These are phyloP conservation scores for Takifugu flavidus DNA, from an alignment of 2,113 vertebrate species.

Conservation along the genomic window DNA sequence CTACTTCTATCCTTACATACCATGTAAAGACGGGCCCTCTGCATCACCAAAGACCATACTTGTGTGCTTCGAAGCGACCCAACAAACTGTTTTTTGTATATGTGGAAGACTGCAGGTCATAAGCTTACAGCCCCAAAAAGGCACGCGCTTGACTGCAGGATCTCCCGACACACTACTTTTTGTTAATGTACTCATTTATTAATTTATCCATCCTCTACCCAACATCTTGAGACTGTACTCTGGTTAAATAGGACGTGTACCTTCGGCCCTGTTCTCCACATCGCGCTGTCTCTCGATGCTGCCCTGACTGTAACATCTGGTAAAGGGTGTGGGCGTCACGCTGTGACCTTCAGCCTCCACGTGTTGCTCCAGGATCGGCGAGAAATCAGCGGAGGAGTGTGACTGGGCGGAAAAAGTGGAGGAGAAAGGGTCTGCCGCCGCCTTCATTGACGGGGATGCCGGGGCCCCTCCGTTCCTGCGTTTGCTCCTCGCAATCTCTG, in stretches of 20 bases:
- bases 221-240: too few species aligned
- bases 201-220: too few species aligned
- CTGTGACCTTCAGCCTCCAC: slow-evolving; percentile 60
- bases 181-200: too few species aligned
- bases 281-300: slow-evolving; percentile 52
- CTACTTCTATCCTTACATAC: slow-evolving; percentile 32
- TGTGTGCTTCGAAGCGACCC: neutral
- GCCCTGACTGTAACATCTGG: slow-evolving; percentile 77
- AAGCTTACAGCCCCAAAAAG: too few species aligned
- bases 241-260: slow-evolving; percentile 32
- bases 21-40: neutral
- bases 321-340: slow-evolving; percentile 67
- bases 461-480: slow-evolving; percentile 67
- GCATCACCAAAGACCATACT: neutral
- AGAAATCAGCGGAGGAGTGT: slow-evolving; percentile 82
- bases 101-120: too few species aligned
- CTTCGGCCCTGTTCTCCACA: slow-evolving; percentile 62
- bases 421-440: slow-evolving; percentile 69
- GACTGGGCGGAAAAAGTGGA: slow-evolving; percentile 69
- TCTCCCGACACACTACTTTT: too few species aligned
- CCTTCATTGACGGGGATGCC: slow-evolving; percentile 71
- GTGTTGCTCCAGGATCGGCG: slow-evolving; percentile 77
- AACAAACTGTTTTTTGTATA: neutral
- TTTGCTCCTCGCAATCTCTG: slow-evolving; percentile 89
- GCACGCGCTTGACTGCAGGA: too few species aligned